Base-by-base conservation (phyloP, 1,140 invertebrate genomes). In the Listronotus oregonensis region DNA sequence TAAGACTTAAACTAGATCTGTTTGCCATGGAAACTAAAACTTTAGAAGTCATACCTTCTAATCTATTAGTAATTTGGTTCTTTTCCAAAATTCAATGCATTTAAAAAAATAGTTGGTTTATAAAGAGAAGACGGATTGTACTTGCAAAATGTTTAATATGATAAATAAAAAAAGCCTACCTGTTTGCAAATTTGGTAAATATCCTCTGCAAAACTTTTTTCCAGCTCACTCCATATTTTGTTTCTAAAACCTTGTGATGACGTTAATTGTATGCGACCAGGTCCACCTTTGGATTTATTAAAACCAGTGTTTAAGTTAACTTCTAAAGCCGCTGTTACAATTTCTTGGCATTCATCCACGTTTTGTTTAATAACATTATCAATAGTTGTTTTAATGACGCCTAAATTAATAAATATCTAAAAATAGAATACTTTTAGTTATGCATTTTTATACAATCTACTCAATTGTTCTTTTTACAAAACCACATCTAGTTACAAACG, bases 181-280 rank as follows among this genome's bases (percentile, higher is more conserved):
- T 92, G 90, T 70, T 85, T 82, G 79, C 88, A 91, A 55, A 85
- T 83, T 44, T 83, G 83, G 71, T 85, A 89, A 52, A 93, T 85
- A 58, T 84, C 84, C 60, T 88, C 85, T 67, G 91, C 89, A 75
- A 91, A 88, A 17, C 91, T 74, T 77, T 87, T 88, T 79, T 94
- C 91, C 71, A 94, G 82, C 69, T 89, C 90, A 65, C 85, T 85
- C 91, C 92, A 94, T 34, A 95, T 82, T 68, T 85, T 86, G 42
- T 85, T 86, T 40, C 90, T 79, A 70, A 93, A 89, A 70, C 87
- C 85, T 71, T 89, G 85, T 8, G 89, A 87, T 59, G 89, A 85
- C 2, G 88, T 86, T 64, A 93, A 79, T 17, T 84, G 80, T 4
- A 87, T 86, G 77, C 87, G 82, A 4, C 91, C 91, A 3, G 90